phyloP scores from a whole-genome alignment of 1,140 invertebrate genomes.

The Chionoecetes opilio region DNA sequence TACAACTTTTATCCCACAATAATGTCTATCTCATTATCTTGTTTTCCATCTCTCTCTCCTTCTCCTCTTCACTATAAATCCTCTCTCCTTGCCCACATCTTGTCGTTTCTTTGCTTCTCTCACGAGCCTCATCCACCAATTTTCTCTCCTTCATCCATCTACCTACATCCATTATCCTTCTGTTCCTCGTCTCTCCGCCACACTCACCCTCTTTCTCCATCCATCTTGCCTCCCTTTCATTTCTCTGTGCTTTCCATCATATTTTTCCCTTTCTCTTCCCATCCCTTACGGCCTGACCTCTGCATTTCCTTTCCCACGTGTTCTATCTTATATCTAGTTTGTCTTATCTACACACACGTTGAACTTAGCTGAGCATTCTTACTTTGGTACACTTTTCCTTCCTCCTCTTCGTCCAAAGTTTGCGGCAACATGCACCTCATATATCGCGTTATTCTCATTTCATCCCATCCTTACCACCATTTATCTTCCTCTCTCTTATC shows the following conservation, averaged over 20 bases:
- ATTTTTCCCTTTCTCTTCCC: neutral
- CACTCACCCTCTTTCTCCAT: neutral
- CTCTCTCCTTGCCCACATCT: neutral
- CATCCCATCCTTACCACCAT: neutral
- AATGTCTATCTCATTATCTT: neutral
- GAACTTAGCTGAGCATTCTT: neutral
- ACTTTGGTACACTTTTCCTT: neutral
- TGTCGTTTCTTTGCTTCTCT: neutral
- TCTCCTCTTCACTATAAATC: neutral
- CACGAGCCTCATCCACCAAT: neutral
- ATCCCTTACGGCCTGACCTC: neutral
- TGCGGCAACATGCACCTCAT: no score
- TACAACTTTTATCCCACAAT: neutral
- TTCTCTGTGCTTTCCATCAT: neutral
- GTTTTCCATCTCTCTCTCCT: neutral
- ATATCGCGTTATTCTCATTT: neutral
- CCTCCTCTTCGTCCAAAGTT: neutral
- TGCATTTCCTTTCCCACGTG: neutral
- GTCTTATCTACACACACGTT: neutral
- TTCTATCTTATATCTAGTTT: neutral
- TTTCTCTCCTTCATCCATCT: neutral
- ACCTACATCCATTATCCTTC: neutral
- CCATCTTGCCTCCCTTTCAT: slow-evolving; percentile 33
- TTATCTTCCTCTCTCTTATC: neutral
- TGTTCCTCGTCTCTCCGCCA: neutral